Percentiles rank a stretch among this genome's conserved stretches.
phyloP scores from a whole-genome alignment of 2,888 invertebrate species.

The Agrotis exclamationis region DNA sequence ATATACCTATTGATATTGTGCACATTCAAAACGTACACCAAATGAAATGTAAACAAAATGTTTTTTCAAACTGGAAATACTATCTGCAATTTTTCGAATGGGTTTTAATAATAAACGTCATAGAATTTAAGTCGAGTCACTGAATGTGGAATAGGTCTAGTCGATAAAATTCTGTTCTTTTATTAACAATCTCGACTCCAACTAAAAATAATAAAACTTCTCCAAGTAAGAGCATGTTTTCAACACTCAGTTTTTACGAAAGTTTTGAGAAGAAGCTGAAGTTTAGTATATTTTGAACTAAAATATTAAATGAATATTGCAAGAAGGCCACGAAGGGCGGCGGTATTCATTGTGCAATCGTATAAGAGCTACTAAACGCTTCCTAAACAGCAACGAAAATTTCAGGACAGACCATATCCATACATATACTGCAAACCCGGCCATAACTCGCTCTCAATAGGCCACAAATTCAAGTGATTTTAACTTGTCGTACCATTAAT shows the following conservation, averaged over 20 bases:
- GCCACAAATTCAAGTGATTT: slow-evolving; percentile 51
- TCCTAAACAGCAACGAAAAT: not conserved
- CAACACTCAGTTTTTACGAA: no score
- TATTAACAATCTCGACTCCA: no score
- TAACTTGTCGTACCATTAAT: slow-evolving; percentile 52
- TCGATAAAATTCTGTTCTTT: no score
- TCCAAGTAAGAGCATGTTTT: no score
- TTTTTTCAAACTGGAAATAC: slow-evolving; percentile 15
- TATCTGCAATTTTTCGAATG: not conserved
- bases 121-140: no score
- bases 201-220: no score
- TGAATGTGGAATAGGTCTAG: no score
- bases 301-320: no score
- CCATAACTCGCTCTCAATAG: slow-evolving; percentile 20
- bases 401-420: not conserved
- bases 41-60: slow-evolving; percentile 34
- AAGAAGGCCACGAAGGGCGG: not conserved
- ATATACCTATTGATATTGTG: slow-evolving; percentile 30
- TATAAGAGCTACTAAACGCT: slow-evolving; percentile 2
- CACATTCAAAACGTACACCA: slow-evolving; percentile 28
- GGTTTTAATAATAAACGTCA: slow-evolving; percentile 8
- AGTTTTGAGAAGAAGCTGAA: no score
- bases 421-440: not conserved
- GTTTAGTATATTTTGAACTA: no score
- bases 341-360: not conserved